Percentiles rank a stretch among this genome's conserved stretches.
phyloP scores from a whole-genome alignment of 2,113 vertebrate genomes.

The Callithrix jacchus region DNA sequence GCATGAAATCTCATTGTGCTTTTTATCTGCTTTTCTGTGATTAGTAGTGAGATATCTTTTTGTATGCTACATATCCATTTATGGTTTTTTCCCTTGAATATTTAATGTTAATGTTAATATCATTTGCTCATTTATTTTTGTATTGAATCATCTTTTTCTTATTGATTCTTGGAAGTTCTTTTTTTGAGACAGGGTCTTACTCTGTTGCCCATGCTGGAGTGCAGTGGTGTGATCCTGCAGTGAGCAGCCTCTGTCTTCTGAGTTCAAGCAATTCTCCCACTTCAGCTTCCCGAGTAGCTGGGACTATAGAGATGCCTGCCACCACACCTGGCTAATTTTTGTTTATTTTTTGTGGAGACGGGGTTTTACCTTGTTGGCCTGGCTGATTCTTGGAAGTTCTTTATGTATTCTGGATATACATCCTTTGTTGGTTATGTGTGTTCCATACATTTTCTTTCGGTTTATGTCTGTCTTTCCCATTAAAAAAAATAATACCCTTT shows the following conservation, averaged over 20 bases:
- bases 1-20: slow-evolving; percentile 1
- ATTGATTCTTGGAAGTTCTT: neutral
- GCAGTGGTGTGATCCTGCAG: too few species aligned
- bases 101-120: neutral
- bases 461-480: neutral
- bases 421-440: neutral
- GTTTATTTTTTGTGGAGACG: too few species aligned
- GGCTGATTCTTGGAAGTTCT: neutral
- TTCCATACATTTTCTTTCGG: neutral
- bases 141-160: neutral
- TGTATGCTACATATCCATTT: neutral
- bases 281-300: too few species aligned
- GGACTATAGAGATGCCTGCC: too few species aligned
- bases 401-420: neutral
- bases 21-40: slow-evolving; percentile 1
- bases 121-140: slow-evolving; percentile 16
- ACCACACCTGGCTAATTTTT: too few species aligned
- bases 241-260: too few species aligned
- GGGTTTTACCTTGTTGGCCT: too few species aligned
- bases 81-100: neutral
- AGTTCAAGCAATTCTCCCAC: too few species aligned
- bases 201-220: too few species aligned
- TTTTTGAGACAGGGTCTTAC: too few species aligned
- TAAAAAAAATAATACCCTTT: neutral
- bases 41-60: neutral